phyloP scores from a whole-genome alignment of 2,888 invertebrate genomes.

The Metalampra italica region DNA sequence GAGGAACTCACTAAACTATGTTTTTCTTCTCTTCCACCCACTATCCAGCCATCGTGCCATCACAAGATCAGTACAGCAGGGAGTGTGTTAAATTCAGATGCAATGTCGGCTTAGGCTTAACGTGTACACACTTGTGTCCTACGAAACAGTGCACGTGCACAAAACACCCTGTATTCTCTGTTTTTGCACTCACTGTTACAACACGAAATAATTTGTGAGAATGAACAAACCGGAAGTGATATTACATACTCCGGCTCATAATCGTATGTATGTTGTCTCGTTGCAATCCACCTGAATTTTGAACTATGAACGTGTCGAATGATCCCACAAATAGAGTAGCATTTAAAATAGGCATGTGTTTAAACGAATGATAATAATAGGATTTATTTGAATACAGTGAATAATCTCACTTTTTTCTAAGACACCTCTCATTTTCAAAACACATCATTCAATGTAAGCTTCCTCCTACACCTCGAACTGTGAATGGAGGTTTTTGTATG shows the following conservation, averaged over 20 bases:
- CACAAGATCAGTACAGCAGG: neutral
- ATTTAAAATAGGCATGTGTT: neutral
- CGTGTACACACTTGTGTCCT: conserved; percentile 12
- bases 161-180: neutral
- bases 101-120: neutral
- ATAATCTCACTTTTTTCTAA: neutral
- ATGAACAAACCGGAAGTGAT: too few relatives aligned
- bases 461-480: conserved; percentile 9
- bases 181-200: neutral
- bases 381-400: neutral
- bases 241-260: too few relatives aligned
- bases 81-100: neutral
- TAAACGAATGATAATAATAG: neutral
- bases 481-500: conserved; percentile 6
- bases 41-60: neutral
- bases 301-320: neutral
- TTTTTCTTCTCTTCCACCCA: neutral
- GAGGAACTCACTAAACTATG: conserved; percentile 2
- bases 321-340: neutral
- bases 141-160: conserved; percentile 10
- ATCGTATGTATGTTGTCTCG: neutral
- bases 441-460: neutral
- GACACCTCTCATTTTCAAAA: neutral
- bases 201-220: too few relatives aligned
- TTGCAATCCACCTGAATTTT: neutral